Evolutionary conservation across 2,113 vertebrate genomes (phyloP), one percentile per base, ranked within the genome.

Genomic region (Periophthalmodon schlosseri): DNA sequence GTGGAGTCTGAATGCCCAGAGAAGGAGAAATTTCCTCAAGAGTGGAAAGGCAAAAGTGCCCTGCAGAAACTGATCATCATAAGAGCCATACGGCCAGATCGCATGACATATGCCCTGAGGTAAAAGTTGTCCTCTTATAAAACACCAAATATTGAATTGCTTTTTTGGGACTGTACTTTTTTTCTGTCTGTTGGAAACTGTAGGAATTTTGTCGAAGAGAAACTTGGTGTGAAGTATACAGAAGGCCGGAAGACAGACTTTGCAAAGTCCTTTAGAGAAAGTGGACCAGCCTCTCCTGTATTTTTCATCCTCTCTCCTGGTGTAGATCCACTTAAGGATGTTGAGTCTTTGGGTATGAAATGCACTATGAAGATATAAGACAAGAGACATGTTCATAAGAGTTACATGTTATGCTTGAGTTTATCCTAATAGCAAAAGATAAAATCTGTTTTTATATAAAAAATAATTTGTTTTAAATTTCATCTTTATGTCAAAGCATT

Each of bases 201-300:
- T 23, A 94, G 93, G 83, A 94, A 93, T 83, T 96, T 95, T 91
- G 93, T 94, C 75, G 82, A 85, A 79, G 93, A 93, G 77, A 94
- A 94, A 77, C 92, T 95, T 14, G 91, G 91, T 36, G 89, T 89
- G 60, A 94, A 95, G 74, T 92, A 93, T 63, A 91, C 88, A 6
- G 93, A 95, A 75, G 92, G 90, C 24, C 86, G 92, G 47, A 95
- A 95, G 81, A 87, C 88, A 67, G 88, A 91, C 67, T 93, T 93
- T 82, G 89, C 90, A 0, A 94, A 95, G 82, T 93, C 91, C 16
- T 95, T 92, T 78, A 83, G 85, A 84, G 92, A 94, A 86, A 92
- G 89, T 63, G 90, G 90, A n/a, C 92, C 93, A 52, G 82, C 76
- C 56, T 95, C 86, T 0, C 83, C 93, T 0, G 79, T 83, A 58